Evolutionary conservation across 2,888 invertebrate species (phyloP), one percentile per base, ranked within the genome.

Genomic region (Rhamnusium bicolor): DNA sequence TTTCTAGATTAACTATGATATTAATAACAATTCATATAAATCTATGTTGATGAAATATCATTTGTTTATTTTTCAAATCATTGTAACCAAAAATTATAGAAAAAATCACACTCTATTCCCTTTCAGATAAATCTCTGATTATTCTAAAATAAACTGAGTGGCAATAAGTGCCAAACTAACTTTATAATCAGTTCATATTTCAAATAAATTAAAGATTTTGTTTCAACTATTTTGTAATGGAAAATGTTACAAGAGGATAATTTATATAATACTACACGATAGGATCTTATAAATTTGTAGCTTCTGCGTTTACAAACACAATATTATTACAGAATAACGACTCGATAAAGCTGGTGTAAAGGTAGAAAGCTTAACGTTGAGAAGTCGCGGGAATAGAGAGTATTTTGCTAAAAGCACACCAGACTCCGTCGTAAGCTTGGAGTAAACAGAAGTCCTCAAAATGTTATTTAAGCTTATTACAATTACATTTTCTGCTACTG

Each of bases 261-360:
- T 51, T 16, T 51, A 14, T 32, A 18, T 18, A 18, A 10, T 16
- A 18, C 2, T 51, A 47, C 14, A 47, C 51, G 51, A 51, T 18
- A 19, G 18, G 51, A 18, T 16, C 51, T 51, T 19, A 16, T 18
- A 19, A 51, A 51, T 51, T 16, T 18, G 16, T 18, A 73, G 79
- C 80, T 80, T 78, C 80, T 81, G 78, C 81, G 81, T 83, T 83
- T 83, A 82, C 83, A 84, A 83, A 80, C 83, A 82, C 76, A 84
- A 84, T 82, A 83, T 83, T 84, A 83, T 84, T 82, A 77, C 78
- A 74, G 77, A 79, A 78, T 81, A 81, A 79, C 78, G 81, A 81
- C 75, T 83, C 81, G 77, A 81, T 76, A 82, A 84, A 84, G 82
- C 81, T 77, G 81, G 83, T 82, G 82, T 84, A 81, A 83, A 84